A percentile compares a stretch with the other conserved stretches of the same genome.
These are phyloP conservation scores for Branchipolynoe longqiensis DNA, from an alignment of 2,888 invertebrate genomes.

Conservation along the genomic window DNA sequence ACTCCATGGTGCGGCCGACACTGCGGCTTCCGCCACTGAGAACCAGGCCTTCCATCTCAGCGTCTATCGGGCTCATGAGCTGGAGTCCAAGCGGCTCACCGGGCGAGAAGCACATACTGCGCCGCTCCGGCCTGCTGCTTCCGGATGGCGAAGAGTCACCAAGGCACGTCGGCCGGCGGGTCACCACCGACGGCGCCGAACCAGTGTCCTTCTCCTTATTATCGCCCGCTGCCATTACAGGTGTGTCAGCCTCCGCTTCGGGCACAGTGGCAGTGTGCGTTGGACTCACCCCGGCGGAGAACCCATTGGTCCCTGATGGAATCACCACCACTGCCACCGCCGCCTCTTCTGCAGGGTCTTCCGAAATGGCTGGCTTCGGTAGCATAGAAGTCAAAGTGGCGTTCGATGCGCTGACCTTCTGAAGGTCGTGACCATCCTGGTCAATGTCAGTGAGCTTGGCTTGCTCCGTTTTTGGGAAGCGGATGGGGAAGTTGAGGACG, in stretches of 20 bases:
- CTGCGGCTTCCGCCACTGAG: neutral
- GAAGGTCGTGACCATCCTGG: neutral
- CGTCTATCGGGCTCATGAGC: slow-evolving; percentile 46
- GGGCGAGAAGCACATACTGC: slow-evolving; percentile 50
- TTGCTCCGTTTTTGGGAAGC: slow-evolving; percentile 58
- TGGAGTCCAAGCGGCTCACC: slow-evolving; percentile 43
- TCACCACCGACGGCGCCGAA: neutral
- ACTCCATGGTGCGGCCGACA: slow-evolving; percentile 20
- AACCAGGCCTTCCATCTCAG: slow-evolving; percentile 41
- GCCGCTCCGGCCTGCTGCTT: slow-evolving; percentile 28
- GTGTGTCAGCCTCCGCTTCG: neutral
- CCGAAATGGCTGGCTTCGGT: neutral
- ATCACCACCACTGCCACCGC: neutral
- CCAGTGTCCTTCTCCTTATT: neutral
- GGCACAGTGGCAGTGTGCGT: neutral
- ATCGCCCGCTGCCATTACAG: neutral
- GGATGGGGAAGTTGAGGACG: slow-evolving; percentile 86
- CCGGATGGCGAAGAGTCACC: neutral
- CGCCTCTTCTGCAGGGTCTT: neutral
- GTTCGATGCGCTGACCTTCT: neutral
- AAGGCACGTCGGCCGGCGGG: slow-evolving; percentile 28
- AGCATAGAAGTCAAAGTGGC: neutral
- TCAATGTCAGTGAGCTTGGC: neutral
- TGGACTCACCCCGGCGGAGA: neutral
- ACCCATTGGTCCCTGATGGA: slow-evolving; percentile 17